Conservation (phyloP, 1,140 invertebrate genomes). For the Meteorus sp. region DNA sequence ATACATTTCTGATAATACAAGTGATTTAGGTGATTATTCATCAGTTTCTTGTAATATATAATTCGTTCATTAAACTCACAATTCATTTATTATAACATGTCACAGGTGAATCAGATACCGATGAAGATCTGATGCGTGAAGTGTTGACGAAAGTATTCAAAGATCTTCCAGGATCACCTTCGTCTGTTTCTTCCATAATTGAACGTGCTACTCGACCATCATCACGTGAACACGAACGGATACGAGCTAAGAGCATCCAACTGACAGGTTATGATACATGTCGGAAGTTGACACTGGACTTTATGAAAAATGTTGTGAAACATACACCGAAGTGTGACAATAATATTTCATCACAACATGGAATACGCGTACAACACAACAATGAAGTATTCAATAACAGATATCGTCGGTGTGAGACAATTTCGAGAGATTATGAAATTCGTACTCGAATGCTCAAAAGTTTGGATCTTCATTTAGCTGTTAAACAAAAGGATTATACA, state of each 20-base stretch:
- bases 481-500: conserved; percentile 52
- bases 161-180: conserved; percentile 47
- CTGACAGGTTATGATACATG: conserved; percentile 52
- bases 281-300: conserved; percentile 45
- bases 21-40: conserved; percentile 43
- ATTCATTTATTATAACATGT: conserved; percentile 3
- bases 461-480: conserved; percentile 50
- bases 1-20: conserved; percentile 40
- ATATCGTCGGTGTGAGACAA: background rate
- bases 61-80: background rate
- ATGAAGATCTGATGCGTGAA: conserved; percentile 49
- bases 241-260: conserved; percentile 48
- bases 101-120: conserved; percentile 45
- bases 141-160: conserved; percentile 50
- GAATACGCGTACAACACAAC: background rate
- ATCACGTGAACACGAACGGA: conserved; percentile 32
- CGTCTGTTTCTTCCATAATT: conserved; percentile 34
- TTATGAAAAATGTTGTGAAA: conserved; percentile 46
- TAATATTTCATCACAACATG: background rate
- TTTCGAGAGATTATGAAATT: conserved; percentile 24
- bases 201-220: conserved; percentile 35
- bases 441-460: conserved; percentile 46
- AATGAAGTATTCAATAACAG: background rate
- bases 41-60: background rate
- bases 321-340: background rate